These are phyloP conservation scores for Hemitrygon akajei DNA, from an alignment of 2,797 vertebrate species.

Conservation along the genomic window DNA sequence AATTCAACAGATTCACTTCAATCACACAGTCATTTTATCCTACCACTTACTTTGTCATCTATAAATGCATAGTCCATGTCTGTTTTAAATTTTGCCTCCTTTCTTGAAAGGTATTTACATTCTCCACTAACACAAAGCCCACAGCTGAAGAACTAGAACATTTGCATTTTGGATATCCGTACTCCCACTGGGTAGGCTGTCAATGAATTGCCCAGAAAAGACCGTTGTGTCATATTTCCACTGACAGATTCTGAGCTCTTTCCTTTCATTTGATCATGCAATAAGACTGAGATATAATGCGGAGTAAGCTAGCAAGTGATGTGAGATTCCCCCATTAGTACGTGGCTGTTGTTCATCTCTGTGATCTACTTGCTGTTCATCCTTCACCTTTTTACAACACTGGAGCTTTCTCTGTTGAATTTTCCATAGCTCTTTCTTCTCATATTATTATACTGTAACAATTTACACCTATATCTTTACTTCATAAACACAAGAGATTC, in stretches of 20 bases:
- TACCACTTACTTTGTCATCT: background rate
- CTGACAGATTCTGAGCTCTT: background rate
- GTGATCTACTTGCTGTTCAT: background rate
- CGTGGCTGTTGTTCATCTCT: background rate
- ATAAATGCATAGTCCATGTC: background rate
- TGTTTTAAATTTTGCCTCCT: background rate
- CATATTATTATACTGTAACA: background rate
- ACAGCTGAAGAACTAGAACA: background rate
- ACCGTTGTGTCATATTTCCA: background rate
- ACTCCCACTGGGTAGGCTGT: background rate
- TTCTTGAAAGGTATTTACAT: background rate
- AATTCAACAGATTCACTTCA: background rate
- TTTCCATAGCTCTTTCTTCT: background rate
- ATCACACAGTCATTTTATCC: background rate
- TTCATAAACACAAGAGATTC: background rate
- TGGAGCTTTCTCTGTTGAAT: background rate
- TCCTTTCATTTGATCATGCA: background rate
- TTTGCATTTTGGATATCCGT: conserved; percentile 12
- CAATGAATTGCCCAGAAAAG: background rate
- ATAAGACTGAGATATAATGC: background rate
- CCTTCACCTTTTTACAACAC: background rate
- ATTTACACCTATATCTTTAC: background rate
- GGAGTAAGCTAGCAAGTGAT: background rate
- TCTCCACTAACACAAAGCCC: background rate
- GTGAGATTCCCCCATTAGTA: background rate